phyloP scores from a whole-genome alignment of 2,888 invertebrate genomes.

The Apamea crenata region DNA sequence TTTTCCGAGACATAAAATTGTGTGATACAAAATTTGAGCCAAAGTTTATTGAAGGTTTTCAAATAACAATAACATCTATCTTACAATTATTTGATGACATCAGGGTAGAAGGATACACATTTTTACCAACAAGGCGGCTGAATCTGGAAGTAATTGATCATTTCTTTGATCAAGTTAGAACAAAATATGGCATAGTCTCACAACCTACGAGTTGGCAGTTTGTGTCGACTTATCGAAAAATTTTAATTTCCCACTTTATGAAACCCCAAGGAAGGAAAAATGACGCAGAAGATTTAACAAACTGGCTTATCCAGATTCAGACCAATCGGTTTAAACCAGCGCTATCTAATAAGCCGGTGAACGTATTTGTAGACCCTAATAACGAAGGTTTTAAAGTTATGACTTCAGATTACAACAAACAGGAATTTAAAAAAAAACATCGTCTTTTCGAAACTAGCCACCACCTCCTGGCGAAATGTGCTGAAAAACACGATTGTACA shows the following conservation, averaged over 20 bases:
- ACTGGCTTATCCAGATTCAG: conserved; percentile 18
- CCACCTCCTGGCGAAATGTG: conserved; percentile 36
- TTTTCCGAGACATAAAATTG: conserved; percentile 35
- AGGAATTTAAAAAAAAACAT: background rate
- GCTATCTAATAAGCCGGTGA: background rate
- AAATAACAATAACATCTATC: conserved; percentile 54
- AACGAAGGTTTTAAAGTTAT: background rate
- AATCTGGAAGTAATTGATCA: conserved; percentile 34
- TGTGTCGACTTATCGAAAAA: conserved; percentile 28
- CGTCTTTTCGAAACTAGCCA: conserved; percentile 34
- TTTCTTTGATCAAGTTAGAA: conserved; percentile 34
- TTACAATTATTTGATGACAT: conserved; percentile 42
- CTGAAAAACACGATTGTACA: conserved; percentile 25
- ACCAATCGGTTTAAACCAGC: conserved; percentile 4
- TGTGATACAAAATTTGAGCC: background rate
- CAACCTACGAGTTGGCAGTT: conserved; percentile 36
- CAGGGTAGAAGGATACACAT: conserved; percentile 43
- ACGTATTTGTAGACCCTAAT: background rate
- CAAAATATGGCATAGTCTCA: conserved; percentile 22
- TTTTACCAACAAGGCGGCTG: conserved; percentile 34
- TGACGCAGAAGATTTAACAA: conserved; percentile 14
- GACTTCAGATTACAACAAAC: conserved; percentile 40
- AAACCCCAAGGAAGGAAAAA: conserved; percentile 7
- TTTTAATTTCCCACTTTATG: background rate
- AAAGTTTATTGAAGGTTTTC: conserved; percentile 45